A percentile compares a stretch with the other conserved stretches of the same genome.
phyloP scores from a whole-genome alignment of 1,140 invertebrate species.

The Drosophila asahinai region DNA sequence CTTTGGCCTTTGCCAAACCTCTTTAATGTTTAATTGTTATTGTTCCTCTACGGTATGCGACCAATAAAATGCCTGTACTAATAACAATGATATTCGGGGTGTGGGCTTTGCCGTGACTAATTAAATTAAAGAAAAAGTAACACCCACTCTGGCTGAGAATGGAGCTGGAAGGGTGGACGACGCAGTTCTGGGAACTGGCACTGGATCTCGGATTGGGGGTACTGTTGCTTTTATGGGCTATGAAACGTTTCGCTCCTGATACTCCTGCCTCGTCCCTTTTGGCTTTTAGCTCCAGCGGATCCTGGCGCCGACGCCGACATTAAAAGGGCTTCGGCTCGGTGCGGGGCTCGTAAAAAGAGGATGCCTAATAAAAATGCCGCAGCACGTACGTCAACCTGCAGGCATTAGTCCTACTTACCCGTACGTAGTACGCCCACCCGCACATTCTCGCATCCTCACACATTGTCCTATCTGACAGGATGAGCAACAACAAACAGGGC shows the following conservation, averaged over 20 bases:
- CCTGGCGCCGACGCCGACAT: conserved; percentile 45
- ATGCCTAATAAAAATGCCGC: conserved; percentile 82
- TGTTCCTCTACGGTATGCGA: conserved; percentile 47
- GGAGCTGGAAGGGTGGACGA: conserved; percentile 7
- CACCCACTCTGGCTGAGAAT: conserved; percentile 48
- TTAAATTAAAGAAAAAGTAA: conserved; percentile 80
- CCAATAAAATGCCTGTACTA: conserved; percentile 61
- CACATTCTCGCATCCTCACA: conserved; percentile 9
- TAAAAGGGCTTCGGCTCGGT: conserved; percentile 59
- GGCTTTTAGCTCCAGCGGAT: conserved; percentile 18
- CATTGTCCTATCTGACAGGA: conserved; percentile 40
- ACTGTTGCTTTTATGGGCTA: conserved; percentile 72
- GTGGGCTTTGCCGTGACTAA: conserved; percentile 49
- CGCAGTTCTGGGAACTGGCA: conserved; percentile 11
- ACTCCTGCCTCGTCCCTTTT: conserved; percentile 8
- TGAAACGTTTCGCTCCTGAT: conserved; percentile 49
- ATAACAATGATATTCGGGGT: conserved; percentile 63
- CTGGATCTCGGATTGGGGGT: conserved; percentile 12
- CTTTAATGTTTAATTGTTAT: conserved; percentile 48
- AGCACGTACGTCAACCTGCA: conserved; percentile 81
- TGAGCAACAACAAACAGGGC: conserved; percentile 21
- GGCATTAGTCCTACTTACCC: conserved; percentile 69
- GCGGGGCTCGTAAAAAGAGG: conserved; percentile 66
- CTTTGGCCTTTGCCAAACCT: background rate
- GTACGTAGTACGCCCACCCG: conserved; percentile 19